These are phyloP conservation scores for Rhinella marina DNA, from an alignment of 2,797 vertebrate species.

Conservation along the genomic window DNA sequence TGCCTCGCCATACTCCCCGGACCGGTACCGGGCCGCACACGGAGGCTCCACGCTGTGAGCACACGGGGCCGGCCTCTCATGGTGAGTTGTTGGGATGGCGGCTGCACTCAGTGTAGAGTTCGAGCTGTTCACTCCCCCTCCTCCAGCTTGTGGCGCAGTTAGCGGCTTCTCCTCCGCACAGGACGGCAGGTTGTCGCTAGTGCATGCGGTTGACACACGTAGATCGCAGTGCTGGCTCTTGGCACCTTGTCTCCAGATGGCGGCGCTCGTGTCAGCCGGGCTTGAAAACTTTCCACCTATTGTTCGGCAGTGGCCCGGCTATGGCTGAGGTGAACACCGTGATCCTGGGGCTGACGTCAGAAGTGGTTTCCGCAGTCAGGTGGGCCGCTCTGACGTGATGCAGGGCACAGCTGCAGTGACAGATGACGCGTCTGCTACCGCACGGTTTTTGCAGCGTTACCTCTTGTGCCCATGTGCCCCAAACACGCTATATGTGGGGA, in stretches of 20 bases:
- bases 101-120: not conserved
- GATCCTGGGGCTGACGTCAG: not conserved
- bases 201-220: not conserved
- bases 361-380: not conserved
- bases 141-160: slow-evolving; percentile 43
- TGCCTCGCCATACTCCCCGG: not conserved
- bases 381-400: not conserved
- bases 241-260: not conserved
- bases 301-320: not conserved
- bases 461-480: too few species aligned
- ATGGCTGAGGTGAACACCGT: not conserved
- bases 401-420: not conserved
- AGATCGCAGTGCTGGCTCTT: not conserved
- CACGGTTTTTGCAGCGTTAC: too few species aligned
- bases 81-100: slow-evolving; percentile 53
- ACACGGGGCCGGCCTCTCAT: slow-evolving; percentile 26
- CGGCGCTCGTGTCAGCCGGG: not conserved
- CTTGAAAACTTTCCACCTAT: not conserved
- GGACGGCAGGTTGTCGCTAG: not conserved
- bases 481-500: too few species aligned
- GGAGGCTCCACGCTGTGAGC: not conserved
- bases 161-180: not conserved
- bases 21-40: not conserved
- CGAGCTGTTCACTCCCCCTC: not conserved
- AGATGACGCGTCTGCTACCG: too few species aligned